Evolutionary conservation across 53 echinoderm and acorn worm species (phyloP).

Genomic region (Paracentrotus lividus): DNA sequence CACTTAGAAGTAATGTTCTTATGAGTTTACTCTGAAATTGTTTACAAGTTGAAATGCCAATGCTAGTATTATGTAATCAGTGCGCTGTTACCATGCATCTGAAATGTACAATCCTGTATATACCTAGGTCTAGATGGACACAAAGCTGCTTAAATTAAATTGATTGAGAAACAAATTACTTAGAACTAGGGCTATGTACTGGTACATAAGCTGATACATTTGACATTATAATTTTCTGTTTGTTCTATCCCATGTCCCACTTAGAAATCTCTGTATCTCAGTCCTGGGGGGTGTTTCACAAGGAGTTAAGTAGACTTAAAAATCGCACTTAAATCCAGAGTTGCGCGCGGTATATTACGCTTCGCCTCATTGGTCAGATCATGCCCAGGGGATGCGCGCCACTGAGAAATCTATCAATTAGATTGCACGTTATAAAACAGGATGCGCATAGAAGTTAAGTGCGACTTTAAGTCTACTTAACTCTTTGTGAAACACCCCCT

Average conservation of each 20-base stretch:
- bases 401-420: too few relatives aligned
- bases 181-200: constrained; percentile 30
- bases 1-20: background rate
- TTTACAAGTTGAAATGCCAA: background rate
- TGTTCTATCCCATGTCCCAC: background rate
- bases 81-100: background rate
- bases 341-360: too few relatives aligned
- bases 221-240: background rate
- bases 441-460: too few relatives aligned
- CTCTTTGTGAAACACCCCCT: too few relatives aligned
- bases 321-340: too few relatives aligned
- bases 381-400: too few relatives aligned
- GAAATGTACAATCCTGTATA: constrained; percentile 25
- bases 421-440: too few relatives aligned
- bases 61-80: background rate
- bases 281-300: too few relatives aligned
- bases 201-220: constrained; percentile 36
- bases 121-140: background rate
- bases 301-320: too few relatives aligned
- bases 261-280: background rate
- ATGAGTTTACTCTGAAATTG: constrained; percentile 17
- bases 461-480: too few relatives aligned
- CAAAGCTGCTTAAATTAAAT: background rate
- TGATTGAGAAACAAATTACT: background rate
- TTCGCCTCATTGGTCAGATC: too few relatives aligned